These are phyloP conservation scores for Gallinago paraguaiae DNA, from an alignment of 2,113 vertebrate genomes.

Conservation along the genomic window DNA sequence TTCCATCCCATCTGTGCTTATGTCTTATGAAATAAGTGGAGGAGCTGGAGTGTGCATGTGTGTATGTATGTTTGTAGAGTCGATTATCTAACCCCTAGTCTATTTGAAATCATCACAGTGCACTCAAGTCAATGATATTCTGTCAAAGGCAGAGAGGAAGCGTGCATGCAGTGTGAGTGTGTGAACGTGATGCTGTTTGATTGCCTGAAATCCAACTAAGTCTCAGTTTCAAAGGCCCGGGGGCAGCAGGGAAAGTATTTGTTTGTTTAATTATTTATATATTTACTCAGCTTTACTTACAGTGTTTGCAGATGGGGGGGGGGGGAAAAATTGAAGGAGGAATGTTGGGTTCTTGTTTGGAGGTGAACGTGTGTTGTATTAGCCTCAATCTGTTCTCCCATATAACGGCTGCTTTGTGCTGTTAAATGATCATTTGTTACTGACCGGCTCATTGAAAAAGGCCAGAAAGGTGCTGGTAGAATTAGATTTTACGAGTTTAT, in stretches of 20 bases:
- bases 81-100: conserved; percentile 49
- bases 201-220: conserved; percentile 58
- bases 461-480: not conserved
- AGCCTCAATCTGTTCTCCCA: conserved; percentile 21
- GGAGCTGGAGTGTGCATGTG: not conserved
- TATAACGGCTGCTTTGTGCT: not conserved
- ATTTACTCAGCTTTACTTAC: conserved; percentile 57
- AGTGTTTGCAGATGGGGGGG: conserved; percentile 18
- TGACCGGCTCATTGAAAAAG: not conserved
- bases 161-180: not conserved
- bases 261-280: conserved; percentile 72
- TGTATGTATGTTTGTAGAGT: not conserved
- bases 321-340: not conserved
- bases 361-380: not conserved
- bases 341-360: conserved; percentile 5
- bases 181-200: not conserved
- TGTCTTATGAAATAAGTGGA: not conserved
- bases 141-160: conserved; percentile 50
- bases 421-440: conserved; percentile 22
- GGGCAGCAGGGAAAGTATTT: conserved; percentile 59
- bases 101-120: conserved; percentile 47
- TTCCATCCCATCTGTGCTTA: not conserved
- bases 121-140: conserved; percentile 44
- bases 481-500: not conserved
- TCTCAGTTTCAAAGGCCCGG: conserved; percentile 48